Percentiles rank a stretch among this genome's conserved stretches.
phyloP scores from a whole-genome alignment of 2,797 vertebrate genomes.

The Hippocampus kuda region DNA sequence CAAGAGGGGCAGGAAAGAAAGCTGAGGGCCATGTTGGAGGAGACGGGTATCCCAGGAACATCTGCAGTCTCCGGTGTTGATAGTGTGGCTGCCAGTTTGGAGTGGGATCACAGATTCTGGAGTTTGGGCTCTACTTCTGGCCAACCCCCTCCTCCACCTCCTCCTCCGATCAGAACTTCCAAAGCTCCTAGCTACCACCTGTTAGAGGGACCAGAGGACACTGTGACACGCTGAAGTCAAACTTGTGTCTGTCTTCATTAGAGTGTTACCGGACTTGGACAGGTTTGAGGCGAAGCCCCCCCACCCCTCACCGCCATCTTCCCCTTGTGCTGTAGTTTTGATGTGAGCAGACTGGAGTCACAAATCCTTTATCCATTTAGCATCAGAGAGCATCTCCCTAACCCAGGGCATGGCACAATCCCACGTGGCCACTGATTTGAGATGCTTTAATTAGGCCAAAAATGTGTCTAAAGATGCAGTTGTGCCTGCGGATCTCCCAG shows the following conservation, averaged over 20 bases:
- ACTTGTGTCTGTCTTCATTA: constrained; percentile 25
- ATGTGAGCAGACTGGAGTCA: constrained; percentile 61
- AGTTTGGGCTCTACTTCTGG: constrained; percentile 71
- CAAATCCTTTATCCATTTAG: constrained; percentile 64
- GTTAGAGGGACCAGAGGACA: constrained; percentile 68
- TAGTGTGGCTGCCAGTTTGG: constrained; percentile 74
- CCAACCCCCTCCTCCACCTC: constrained; percentile 39
- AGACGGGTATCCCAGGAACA: constrained; percentile 69
- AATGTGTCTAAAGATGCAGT: constrained; percentile 59
- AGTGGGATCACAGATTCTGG: constrained; percentile 71
- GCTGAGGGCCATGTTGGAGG: constrained; percentile 71
- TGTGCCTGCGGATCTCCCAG: constrained; percentile 47
- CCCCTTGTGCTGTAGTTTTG: constrained; percentile 57
- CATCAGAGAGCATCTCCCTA: constrained; percentile 54
- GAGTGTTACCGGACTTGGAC: constrained; percentile 53
- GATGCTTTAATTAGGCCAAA: constrained; percentile 65
- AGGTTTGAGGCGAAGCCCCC: constrained; percentile 41
- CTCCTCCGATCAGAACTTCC: constrained; percentile 67
- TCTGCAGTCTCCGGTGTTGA: constrained; percentile 75
- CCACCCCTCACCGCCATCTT: constrained; percentile 16
- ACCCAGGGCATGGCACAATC: constrained; percentile 54
- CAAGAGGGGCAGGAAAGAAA: constrained; percentile 41
- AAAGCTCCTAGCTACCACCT: constrained; percentile 74
- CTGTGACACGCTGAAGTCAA: constrained; percentile 60
- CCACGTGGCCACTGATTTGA: constrained; percentile 61